phyloP scores from a whole-genome alignment of 2,888 invertebrate genomes.

The Antheraea assamensis region DNA sequence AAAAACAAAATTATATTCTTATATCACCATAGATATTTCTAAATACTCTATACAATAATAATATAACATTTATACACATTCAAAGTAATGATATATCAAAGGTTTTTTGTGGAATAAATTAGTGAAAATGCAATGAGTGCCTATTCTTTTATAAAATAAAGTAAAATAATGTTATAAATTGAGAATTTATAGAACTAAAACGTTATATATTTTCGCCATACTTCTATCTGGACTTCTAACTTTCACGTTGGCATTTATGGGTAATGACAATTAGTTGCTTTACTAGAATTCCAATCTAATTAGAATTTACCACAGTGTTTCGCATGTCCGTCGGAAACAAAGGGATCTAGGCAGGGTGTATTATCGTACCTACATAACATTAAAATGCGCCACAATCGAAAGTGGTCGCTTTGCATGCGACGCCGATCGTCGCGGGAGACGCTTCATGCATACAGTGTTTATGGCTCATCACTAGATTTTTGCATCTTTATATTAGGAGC shows the following conservation, averaged over 20 bases:
- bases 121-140: too few relatives aligned
- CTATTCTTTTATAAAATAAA: too few relatives aligned
- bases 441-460: slow-evolving; percentile 54
- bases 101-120: too few relatives aligned
- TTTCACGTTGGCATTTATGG: background rate
- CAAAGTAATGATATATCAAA: too few relatives aligned
- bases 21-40: background rate
- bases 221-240: slow-evolving; percentile 27
- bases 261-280: background rate
- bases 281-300: slow-evolving; percentile 23
- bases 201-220: background rate
- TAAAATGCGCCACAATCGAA: slow-evolving; percentile 68
- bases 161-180: too few relatives aligned
- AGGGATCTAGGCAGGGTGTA: slow-evolving; percentile 47
- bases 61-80: background rate
- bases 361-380: slow-evolving; percentile 43
- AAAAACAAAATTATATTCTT: background rate
- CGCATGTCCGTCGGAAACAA: slow-evolving; percentile 50
- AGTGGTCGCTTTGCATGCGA: slow-evolving; percentile 71
- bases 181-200: background rate
- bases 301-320: slow-evolving; percentile 41
- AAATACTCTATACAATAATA: background rate
- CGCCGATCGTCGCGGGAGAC: slow-evolving; percentile 48
- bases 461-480: slow-evolving; percentile 46
- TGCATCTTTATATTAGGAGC: slow-evolving; percentile 79